A percentile compares a stretch with the other conserved stretches of the same genome.
phyloP scores from a whole-genome alignment of 2,888 invertebrate genomes.

The Argynnis bischoffii region DNA sequence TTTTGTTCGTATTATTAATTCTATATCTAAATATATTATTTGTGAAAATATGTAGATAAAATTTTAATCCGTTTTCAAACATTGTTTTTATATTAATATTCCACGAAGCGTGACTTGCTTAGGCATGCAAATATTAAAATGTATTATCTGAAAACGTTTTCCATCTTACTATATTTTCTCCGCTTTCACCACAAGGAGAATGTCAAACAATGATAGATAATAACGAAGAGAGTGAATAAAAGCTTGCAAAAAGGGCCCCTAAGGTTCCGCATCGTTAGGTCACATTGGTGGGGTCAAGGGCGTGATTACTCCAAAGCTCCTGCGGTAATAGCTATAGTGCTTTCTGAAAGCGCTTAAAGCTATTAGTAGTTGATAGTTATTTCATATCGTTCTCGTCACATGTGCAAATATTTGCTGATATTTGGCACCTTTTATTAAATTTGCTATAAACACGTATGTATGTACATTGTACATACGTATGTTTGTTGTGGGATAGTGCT shows the following conservation, averaged over 20 bases:
- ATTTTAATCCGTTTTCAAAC: too few species aligned
- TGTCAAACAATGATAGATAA: background rate
- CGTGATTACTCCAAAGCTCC: background rate
- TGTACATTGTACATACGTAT: too few species aligned
- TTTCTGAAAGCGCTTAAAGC: background rate
- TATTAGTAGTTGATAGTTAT: background rate
- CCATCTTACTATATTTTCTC: too few species aligned
- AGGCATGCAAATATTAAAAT: too few species aligned
- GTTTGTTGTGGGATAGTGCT: too few species aligned
- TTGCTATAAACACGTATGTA: background rate
- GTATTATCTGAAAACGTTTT: too few species aligned
- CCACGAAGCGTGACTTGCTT: too few species aligned
- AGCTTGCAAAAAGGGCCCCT: background rate
- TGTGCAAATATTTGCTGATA: background rate
- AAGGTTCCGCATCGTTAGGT: conserved; percentile 1
- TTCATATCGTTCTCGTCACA: background rate
- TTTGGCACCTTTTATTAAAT: background rate
- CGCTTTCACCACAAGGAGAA: too few species aligned
- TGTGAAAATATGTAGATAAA: too few species aligned
- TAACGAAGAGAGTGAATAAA: background rate
- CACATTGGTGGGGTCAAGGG: background rate
- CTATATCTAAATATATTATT: background rate
- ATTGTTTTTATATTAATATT: too few species aligned
- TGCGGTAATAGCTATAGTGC: conserved; percentile 4
- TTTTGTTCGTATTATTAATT: background rate